Conservation (phyloP, 2,797 vertebrate genomes). For the Molossus alvarezi region DNA sequence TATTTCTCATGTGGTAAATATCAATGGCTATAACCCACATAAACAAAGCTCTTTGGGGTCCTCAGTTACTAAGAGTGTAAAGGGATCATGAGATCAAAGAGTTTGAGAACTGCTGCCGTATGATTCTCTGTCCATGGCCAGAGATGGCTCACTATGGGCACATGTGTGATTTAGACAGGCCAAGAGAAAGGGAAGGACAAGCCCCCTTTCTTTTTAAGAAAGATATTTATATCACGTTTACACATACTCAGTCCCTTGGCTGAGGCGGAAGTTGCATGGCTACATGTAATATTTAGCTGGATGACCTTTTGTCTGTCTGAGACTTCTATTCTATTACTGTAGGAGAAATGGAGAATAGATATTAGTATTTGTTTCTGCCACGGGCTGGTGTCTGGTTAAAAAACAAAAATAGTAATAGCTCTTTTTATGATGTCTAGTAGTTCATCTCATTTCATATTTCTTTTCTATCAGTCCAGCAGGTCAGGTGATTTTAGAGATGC, state of each 20-base stretch:
- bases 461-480: constrained; percentile 21
- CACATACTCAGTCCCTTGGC: neutral
- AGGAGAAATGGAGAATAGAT: constrained; percentile 13
- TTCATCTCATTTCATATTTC: constrained; percentile 36
- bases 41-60: constrained; percentile 11
- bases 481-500: neutral
- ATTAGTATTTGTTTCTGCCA: constrained; percentile 17
- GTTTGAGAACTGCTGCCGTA: neutral
- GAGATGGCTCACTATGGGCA: neutral
- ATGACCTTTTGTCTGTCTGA: neutral
- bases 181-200: constrained; percentile 3
- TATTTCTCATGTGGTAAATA: constrained; percentile 44
- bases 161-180: neutral
- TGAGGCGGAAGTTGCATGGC: neutral
- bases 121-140: neutral
- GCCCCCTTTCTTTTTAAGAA: neutral
- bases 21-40: neutral
- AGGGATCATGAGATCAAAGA: neutral
- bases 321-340: neutral
- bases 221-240: neutral
- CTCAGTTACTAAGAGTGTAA: constrained; percentile 16
- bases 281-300: neutral
- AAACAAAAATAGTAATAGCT: neutral
- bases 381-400: constrained; percentile 30
- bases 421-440: constrained; percentile 25